phyloP scores from a whole-genome alignment of 2,113 vertebrate genomes.

The Anoplopoma fimbria region DNA sequence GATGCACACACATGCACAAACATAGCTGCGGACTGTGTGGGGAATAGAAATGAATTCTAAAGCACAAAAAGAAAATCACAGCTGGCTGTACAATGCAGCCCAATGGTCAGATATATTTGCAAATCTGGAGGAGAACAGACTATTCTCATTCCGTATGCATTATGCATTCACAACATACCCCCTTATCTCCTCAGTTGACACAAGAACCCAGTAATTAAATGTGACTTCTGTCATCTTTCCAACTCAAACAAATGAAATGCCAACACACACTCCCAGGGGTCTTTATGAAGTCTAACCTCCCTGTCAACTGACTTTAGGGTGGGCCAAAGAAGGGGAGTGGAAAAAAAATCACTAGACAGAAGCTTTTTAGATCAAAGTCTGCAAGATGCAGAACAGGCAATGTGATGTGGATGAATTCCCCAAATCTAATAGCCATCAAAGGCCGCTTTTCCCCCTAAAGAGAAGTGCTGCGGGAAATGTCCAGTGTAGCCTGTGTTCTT shows the following conservation, averaged over 20 bases:
- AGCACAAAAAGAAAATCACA: background rate
- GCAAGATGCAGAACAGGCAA: slow-evolving; percentile 34
- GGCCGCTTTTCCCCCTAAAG: slow-evolving; percentile 37
- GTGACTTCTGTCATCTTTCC: slow-evolving; percentile 76
- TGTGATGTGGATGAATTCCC: slow-evolving; percentile 56
- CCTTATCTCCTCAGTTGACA: slow-evolving; percentile 64
- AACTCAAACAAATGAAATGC: slow-evolving; percentile 72
- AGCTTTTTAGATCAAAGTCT: slow-evolving; percentile 69
- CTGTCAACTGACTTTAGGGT: slow-evolving; percentile 67
- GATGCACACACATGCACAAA: slow-evolving; percentile 31
- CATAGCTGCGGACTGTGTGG: slow-evolving; percentile 11
- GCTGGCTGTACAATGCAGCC: background rate
- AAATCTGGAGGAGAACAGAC: slow-evolving; percentile 24
- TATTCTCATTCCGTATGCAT: slow-evolving; percentile 59
- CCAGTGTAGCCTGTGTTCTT: slow-evolving; percentile 63
- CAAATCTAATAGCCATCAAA: slow-evolving; percentile 62
- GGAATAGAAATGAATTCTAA: slow-evolving; percentile 19
- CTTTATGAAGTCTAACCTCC: slow-evolving; percentile 68
- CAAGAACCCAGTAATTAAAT: slow-evolving; percentile 73
- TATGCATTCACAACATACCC: slow-evolving; percentile 37
- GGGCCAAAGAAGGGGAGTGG: slow-evolving; percentile 45
- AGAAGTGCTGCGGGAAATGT: slow-evolving; percentile 61
- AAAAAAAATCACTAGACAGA: slow-evolving; percentile 43
- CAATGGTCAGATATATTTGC: slow-evolving; percentile 33
- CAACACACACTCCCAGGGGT: slow-evolving; percentile 53